These are phyloP conservation scores for Psittacus erithacus DNA, from an alignment of 2,113 vertebrate genomes.

Conservation along the genomic window DNA sequence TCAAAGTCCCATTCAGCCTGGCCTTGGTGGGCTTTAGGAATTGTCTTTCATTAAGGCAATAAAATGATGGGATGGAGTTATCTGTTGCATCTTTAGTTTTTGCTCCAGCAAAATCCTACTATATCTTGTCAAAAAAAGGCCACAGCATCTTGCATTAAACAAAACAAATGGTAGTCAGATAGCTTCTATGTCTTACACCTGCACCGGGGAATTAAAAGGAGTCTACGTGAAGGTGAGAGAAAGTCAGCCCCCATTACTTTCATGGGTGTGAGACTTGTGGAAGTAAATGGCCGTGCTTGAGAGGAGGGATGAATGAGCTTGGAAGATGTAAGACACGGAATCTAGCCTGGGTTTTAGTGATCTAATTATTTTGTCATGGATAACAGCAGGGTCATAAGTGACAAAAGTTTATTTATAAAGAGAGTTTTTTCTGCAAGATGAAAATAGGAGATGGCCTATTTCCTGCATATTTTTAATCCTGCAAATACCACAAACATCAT, in stretches of 20 bases:
- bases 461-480: slow-evolving; percentile 19
- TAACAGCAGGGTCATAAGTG: neutral
- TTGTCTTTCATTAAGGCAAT: neutral
- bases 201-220: neutral
- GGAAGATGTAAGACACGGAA: neutral
- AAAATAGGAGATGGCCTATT: neutral
- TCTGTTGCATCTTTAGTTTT: neutral
- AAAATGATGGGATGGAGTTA: neutral
- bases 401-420: neutral
- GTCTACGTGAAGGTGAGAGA: neutral
- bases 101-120: neutral
- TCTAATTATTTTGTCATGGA: neutral
- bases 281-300: neutral
- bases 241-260: neutral
- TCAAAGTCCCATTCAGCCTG: neutral
- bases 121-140: neutral
- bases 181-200: neutral
- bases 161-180: neutral
- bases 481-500: slow-evolving; percentile 5
- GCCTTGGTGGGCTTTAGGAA: neutral
- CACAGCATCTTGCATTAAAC: neutral
- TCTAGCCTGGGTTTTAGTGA: neutral
- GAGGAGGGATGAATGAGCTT: neutral
- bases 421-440: neutral
- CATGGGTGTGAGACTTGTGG: accelerated